Conservation (phyloP, 2,888 invertebrate species). For the Labia minor region DNA sequence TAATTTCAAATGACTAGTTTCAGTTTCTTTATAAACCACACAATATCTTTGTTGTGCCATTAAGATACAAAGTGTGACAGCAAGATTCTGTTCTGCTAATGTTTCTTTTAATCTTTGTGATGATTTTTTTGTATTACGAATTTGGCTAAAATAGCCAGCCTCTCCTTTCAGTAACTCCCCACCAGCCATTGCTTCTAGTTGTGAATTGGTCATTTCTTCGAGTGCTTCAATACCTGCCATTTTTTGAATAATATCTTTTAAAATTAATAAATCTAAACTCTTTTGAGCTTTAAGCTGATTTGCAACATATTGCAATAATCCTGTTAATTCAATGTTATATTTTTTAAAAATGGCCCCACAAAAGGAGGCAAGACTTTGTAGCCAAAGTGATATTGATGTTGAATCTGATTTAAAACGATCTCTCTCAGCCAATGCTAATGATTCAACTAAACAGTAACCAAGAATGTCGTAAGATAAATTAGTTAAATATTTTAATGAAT, state of each 20-base stretch:
- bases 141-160: conserved; percentile 96
- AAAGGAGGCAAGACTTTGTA: conserved; percentile 89
- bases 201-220: conserved; percentile 92
- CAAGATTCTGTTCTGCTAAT: conserved; percentile 83
- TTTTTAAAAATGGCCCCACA: conserved; percentile 95
- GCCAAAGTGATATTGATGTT: conserved; percentile 85
- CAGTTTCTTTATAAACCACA: conserved; percentile 75
- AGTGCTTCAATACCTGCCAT: conserved; percentile 98
- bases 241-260: conserved; percentile 96
- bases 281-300: conserved; percentile 94
- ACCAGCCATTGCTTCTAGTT: conserved; percentile 92
- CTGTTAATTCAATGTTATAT: conserved; percentile 90
- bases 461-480: conserved; percentile 91
- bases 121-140: conserved; percentile 91
- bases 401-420: conserved; percentile 75
- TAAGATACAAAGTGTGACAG: conserved; percentile 81
- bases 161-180: conserved; percentile 91
- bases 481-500: conserved; percentile 92
- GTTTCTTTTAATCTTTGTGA: conserved; percentile 91
- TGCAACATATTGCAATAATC: conserved; percentile 90
- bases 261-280: conserved; percentile 81
- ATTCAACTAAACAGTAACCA: conserved; percentile 90
- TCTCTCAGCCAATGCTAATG: conserved; percentile 66
- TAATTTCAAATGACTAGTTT: conserved; percentile 67
- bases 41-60: conserved; percentile 96